Base-by-base conservation (phyloP, 2,888 invertebrate genomes). In the Plagodis pulveraria region DNA sequence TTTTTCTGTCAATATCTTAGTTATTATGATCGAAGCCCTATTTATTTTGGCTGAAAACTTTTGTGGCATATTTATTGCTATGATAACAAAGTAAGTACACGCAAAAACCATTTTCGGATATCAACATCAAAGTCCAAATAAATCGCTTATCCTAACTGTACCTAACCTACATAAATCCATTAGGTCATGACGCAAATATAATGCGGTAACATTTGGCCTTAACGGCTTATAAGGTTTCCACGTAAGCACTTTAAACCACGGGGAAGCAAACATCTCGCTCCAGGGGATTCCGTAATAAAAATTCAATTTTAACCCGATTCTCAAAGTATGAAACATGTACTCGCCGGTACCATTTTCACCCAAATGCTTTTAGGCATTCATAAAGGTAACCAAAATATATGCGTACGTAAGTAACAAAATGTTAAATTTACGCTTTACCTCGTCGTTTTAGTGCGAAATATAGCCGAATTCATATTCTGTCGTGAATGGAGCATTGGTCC, bases 361-460 rank as follows among this genome's bases (percentile, higher is more conserved):
- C 54, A 33, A 40, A 57, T 65, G 66, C 63, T 67, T 73, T 70
- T 66, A 66, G 62, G 71, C 67, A 69, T 70, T 70, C 64, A 58
- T 59, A 68, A 64, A 64, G 57, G 52, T 63, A 64, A 62, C 56
- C 62, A 63, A 69, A 70, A 69, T 66, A 65, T 68, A 59, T 63
- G 50, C 48, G 62, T 57, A 61, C 50, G 58, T 69, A 63, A 68
- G 71, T 71, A 67, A 73, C 69, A 72, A 73, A 78, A 70, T 72
- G 67, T 70, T 55, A 71, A 70, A 74, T 73, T 70, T 73, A 77
- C 67, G 68, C 66, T 58, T 65, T 65, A 70, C 65, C 53, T 67
- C 58, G 41, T 53, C 58, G 60, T 61, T 66, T 74, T 56, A 58
- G 62, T 55, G 51, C 58, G 60, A 59, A 60, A 52, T 65, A 63